Evolutionary conservation across 2,113 vertebrate genomes (phyloP).

Genomic region (Hyperopisus bebe): DNA sequence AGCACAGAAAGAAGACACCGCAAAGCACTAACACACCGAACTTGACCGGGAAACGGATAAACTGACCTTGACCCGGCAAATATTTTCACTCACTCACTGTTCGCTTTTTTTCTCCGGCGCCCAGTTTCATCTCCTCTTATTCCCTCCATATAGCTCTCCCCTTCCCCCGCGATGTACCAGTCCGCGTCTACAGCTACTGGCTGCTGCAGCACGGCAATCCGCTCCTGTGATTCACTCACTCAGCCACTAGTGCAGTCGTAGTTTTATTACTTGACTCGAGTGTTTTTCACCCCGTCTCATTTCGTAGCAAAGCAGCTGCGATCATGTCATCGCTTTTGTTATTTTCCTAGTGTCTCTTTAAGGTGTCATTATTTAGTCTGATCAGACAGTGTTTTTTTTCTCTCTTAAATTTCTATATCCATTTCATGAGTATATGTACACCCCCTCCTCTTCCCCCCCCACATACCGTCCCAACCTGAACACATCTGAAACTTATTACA

Average conservation of each 20-base stretch:
- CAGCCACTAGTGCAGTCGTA: conserved; percentile 38
- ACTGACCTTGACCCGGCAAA: conserved; percentile 37
- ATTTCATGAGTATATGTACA: conserved; percentile 53
- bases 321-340: conserved; percentile 41
- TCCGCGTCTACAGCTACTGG: conserved; percentile 30
- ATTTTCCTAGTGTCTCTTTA: conserved; percentile 38
- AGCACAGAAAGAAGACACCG: neutral
- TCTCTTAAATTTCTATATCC: conserved; percentile 60
- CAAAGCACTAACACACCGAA: conserved; percentile 25
- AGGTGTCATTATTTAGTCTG: conserved; percentile 40
- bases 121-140: conserved; percentile 32
- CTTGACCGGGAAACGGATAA: conserved; percentile 33
- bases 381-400: conserved; percentile 48
- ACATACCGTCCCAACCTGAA: conserved; percentile 44
- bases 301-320: conserved; percentile 27
- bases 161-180: conserved; percentile 29
- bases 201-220: conserved; percentile 26
- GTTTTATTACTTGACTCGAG: conserved; percentile 38
- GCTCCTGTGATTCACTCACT: conserved; percentile 38
- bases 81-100: conserved; percentile 43
- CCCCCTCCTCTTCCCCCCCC: conserved; percentile 32
- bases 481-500: conserved; percentile 68
- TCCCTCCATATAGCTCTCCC: conserved; percentile 28
- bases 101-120: conserved; percentile 33
- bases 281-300: conserved; percentile 40